These are phyloP conservation scores for Drosophila leontia DNA, from an alignment of 1,140 invertebrate species.

Conservation along the genomic window DNA sequence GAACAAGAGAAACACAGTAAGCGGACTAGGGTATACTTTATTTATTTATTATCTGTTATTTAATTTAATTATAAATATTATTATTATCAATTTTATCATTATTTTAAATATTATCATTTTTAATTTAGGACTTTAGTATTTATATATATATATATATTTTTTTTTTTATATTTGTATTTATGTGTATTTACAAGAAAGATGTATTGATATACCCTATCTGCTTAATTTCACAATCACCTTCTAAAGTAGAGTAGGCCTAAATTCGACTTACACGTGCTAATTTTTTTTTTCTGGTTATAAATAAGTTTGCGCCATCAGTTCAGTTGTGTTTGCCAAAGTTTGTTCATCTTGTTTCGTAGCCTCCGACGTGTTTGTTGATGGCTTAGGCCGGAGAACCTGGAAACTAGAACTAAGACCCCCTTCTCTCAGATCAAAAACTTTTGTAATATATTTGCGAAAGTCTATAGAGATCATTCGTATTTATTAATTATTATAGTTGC, in stretches of 20 bases:
- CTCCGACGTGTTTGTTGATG: conserved; percentile 59
- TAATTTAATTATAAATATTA: no score
- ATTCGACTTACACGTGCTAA: neutral
- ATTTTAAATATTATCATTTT: no score
- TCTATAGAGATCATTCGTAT: conserved; percentile 2
- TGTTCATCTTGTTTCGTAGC: conserved; percentile 64
- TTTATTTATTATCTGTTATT: no score
- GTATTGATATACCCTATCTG: no score
- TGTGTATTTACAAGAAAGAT: no score
- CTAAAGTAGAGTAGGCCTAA: neutral
- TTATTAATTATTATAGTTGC: neutral
- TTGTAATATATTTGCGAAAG: conserved; percentile 65
- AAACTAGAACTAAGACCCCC: neutral
- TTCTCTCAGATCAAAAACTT: conserved; percentile 62
- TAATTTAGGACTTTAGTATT: no score
- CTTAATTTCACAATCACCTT: neutral
- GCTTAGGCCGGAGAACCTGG: neutral
- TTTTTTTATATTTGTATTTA: no score
- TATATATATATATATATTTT: no score
- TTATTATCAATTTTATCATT: no score
- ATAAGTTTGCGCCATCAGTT: conserved; percentile 67
- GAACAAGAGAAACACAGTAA: no score
- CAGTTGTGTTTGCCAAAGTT: conserved; percentile 74
- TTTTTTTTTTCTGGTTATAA: conserved; percentile 42
- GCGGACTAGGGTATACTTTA: no score